A percentile compares a stretch with the other conserved stretches of the same genome.
These are phyloP conservation scores for Drosophila pseudotakahashii DNA, from an alignment of 2,888 invertebrate species.

Conservation along the genomic window DNA sequence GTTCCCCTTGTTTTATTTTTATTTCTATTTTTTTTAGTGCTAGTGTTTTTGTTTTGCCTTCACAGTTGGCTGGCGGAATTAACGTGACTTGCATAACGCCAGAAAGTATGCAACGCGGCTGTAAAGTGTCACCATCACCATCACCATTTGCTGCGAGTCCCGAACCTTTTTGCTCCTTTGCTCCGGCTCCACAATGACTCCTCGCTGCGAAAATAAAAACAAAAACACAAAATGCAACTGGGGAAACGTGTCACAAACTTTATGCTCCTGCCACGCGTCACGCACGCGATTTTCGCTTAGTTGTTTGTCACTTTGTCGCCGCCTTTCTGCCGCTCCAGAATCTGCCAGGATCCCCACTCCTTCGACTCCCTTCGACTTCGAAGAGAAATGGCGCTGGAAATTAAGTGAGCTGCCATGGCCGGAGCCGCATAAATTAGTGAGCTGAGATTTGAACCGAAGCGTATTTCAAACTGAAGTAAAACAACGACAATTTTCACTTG, in stretches of 20 bases:
- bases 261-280: constrained; percentile 77
- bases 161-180: constrained; percentile 37
- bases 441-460: constrained; percentile 50
- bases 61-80: constrained; percentile 71
- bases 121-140: constrained; percentile 72
- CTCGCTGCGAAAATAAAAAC: constrained; percentile 30
- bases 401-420: constrained; percentile 68
- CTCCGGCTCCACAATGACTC: constrained; percentile 20
- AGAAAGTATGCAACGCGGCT: constrained; percentile 72
- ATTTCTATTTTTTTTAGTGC: background rate
- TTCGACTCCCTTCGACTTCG: constrained; percentile 34
- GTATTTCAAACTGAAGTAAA: constrained; percentile 20
- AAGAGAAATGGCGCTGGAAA: constrained; percentile 69
- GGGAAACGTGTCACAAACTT: constrained; percentile 77
- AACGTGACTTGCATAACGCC: constrained; percentile 77
- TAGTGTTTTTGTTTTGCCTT: constrained; percentile 51
- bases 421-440: constrained; percentile 63
- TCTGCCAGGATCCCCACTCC: background rate
- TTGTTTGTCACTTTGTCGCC: constrained; percentile 73
- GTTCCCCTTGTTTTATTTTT: constrained; percentile 15
- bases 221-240: constrained; percentile 67
- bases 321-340: constrained; percentile 13
- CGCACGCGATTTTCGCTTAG: constrained; percentile 78
- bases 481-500: constrained; percentile 16
- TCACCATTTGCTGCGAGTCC: constrained; percentile 30